Conservation (phyloP, 2,888 invertebrate genomes). For the Noctua janthe region DNA sequence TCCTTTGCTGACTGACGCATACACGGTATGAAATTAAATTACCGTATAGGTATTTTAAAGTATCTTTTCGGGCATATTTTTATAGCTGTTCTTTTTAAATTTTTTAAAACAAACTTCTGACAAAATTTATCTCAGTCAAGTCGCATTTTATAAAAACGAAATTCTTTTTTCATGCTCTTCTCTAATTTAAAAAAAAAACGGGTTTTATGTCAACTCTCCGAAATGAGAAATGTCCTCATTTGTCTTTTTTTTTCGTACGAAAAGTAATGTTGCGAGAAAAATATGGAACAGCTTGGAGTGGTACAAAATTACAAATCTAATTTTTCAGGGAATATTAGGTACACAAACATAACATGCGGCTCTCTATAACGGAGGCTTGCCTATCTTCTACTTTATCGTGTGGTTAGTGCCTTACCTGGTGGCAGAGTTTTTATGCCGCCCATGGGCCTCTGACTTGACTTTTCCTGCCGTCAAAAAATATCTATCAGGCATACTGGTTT, state of each 20-base stretch:
- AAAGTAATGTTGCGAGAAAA: constrained; percentile 48
- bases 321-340: constrained; percentile 30
- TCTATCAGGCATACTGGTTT: no score
- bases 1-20: background rate
- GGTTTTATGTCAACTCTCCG: constrained; percentile 39
- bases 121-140: constrained; percentile 88
- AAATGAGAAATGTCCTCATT: constrained; percentile 60
- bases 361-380: background rate
- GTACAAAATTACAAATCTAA: constrained; percentile 30
- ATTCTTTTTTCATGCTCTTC: background rate
- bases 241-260: constrained; percentile 40
- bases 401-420: no score
- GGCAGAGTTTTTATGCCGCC: no score
- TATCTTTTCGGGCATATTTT: background rate
- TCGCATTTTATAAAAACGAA: background rate
- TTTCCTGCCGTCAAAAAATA: no score
- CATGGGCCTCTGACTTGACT: no score
- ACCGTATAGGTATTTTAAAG: background rate
- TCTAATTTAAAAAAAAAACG: constrained; percentile 29
- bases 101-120: background rate
- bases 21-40: no score
- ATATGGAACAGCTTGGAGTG: constrained; percentile 34
- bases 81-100: background rate
- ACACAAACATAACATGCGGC: background rate
- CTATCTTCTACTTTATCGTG: no score